Evolutionary conservation across 2,113 vertebrate genomes (phyloP).

Genomic region (Mellivora capensis): DNA sequence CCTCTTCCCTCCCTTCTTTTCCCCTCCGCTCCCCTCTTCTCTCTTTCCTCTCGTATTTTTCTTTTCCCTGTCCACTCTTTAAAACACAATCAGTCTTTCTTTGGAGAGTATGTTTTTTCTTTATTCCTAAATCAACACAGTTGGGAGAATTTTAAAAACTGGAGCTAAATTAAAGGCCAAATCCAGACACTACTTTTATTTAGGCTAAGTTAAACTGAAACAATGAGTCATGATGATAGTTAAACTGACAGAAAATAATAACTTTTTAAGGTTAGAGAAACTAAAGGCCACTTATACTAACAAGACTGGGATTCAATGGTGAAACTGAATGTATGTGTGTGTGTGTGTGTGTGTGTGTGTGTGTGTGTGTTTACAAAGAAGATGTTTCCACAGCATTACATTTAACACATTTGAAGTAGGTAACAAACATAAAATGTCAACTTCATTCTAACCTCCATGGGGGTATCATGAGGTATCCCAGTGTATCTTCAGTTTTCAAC

Average conservation of each 20-base stretch:
- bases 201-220: conserved; percentile 28
- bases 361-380: not conserved
- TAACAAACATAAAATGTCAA: not conserved
- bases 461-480: not conserved
- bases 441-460: not conserved
- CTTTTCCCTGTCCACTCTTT: not conserved
- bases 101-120: not conserved
- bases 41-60: not conserved
- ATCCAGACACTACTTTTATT: conserved; percentile 44
- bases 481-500: not conserved
- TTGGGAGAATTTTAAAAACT: conserved; percentile 38
- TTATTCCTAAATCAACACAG: conserved; percentile 44
- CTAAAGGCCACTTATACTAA: not conserved
- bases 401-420: not conserved
- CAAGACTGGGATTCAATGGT: not conserved
- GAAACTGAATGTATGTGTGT: not conserved
- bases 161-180: conserved; percentile 32
- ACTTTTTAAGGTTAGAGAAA: conserved; percentile 19
- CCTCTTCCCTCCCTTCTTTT: not conserved
- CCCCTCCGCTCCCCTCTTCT: not conserved
- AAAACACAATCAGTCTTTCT: conserved; percentile 47
- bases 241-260: conserved; percentile 24
- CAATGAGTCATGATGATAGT: not conserved
- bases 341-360: not conserved
- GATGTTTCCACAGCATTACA: not conserved